Base-by-base conservation (phyloP, 2,888 invertebrate species). In the Tigriopus californicus region DNA sequence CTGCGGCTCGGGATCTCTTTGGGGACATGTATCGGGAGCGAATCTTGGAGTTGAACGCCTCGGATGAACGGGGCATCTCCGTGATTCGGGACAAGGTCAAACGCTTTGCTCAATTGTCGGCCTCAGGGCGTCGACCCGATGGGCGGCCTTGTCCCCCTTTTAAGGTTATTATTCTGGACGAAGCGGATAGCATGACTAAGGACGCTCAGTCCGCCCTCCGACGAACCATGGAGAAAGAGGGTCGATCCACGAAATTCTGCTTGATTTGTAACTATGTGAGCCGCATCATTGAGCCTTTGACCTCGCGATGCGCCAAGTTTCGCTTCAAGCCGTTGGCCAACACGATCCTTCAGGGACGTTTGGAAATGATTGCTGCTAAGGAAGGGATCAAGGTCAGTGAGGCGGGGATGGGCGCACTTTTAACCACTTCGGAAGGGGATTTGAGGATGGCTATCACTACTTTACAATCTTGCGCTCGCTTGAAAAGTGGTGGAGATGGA, bases 141-240 rank as follows among this genome's bases (percentile, higher is more conserved):
- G 90, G 90, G 0, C 79, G 81, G 62, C 81, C 85, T 4, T 92
- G 92, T 72, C 95, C 94, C 1, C 83, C 94, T 0, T 92, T 89
- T 65, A 98, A 98, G 70, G 73, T 98, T 42, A 88, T 98, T 48
- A 94, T 98, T 64, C 75, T 98, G 22, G 97, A 98, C 77, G 97
- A 98, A 76, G 97, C 97, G 0, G 97, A 98, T 77, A 92, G 95
- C 0, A 98, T 98, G 97, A 99, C 97, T 0, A 86, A 87, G 71
- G 98, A 99, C 79, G 98, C 98, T 1, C 98, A 99, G 71, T 98
- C 97, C 78, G 97, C 98, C 33, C 76, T 95, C 1, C 77, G 94
- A 65, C 80, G 58, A 10, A 58, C 48, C 66, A 95, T 98, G 68
- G 98, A 99, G 72, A 98, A 98, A 72, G 99, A 91, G 70, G 97